Evolutionary conservation across 2,888 invertebrate genomes (phyloP), one percentile per base, ranked within the genome.

Genomic region (Oxycera nigricornis): DNA sequence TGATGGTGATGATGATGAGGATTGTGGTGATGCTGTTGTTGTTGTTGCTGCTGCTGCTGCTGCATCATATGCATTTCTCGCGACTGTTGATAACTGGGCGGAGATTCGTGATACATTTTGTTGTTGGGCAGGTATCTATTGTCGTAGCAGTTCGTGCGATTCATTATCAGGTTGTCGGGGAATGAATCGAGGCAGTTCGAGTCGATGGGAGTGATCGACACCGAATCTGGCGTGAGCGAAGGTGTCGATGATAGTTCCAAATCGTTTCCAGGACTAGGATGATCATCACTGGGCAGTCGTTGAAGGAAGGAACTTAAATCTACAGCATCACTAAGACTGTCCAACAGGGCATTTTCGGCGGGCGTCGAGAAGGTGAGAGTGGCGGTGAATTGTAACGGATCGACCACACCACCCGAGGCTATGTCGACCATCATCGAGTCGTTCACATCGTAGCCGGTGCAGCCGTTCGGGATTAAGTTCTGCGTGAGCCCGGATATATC

Each of bases 361-460:
- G 92, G 90, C 61, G 91, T 91, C 61, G 92, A 91, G 82, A 95
- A 92, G 68, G 94, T 93, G 72, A 95, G 83, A 0, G 94, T 93
- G 1, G 93, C 93, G 7, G 92, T 91, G 82, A 95, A 94, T 80
- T 94, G 94, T 65, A 93, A 87, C 31, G 93, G 93, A 84, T 94
- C 94, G 46, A 94, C 93, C 1, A 91, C 90, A 0, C 80, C 79
- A 14, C 79, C 79, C 46, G 79, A 79, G 35, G 91, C 91, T 87
- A 94, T 90, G 81, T 94, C 94, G 14, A 93, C 93, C 88, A 94
- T 94, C 89, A 95, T 93, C 4, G 93, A 91, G 79, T 93, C 93
- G 55, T 86, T 85, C 9, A 86, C 85, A 79, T 92, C 92, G 80
- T 93, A 93, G 79, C 88, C 88, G 46, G 88, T 88, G 46, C 88